Conservation (phyloP, 2,113 vertebrate species). For the Notarius quadriscutis region DNA sequence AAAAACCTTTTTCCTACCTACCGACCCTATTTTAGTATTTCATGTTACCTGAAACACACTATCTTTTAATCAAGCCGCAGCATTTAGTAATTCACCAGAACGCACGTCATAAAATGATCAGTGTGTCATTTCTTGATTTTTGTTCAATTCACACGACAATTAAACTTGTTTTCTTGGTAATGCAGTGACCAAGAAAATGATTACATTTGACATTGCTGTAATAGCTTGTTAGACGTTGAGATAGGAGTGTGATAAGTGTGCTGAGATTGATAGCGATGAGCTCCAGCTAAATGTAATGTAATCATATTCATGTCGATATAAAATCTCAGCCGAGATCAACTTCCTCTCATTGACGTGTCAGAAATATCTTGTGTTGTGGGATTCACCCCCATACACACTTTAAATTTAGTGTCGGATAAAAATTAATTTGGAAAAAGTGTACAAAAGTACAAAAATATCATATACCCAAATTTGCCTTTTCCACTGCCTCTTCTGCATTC, state of each 20-base stretch:
- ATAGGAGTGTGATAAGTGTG: background rate
- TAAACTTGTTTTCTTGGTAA: background rate
- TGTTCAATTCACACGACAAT: background rate
- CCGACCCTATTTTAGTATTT: too few relatives aligned
- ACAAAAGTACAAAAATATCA: too few relatives aligned
- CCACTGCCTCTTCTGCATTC: background rate
- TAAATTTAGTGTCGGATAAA: background rate
- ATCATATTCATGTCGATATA: background rate
- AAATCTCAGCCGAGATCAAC: background rate
- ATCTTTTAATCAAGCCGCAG: conserved; percentile 1
- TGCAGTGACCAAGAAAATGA: background rate
- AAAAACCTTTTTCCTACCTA: too few relatives aligned
- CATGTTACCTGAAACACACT: too few relatives aligned
- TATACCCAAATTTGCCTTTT: too few relatives aligned
- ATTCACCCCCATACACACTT: background rate
- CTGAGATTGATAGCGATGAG: background rate
- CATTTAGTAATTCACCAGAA: background rate
- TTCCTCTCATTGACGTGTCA: background rate
- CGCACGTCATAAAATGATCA: background rate
- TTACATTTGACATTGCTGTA: background rate
- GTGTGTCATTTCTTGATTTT: background rate
- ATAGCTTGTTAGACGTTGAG: background rate
- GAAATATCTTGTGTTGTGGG: background rate
- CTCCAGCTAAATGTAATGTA: background rate
- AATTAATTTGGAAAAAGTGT: too few relatives aligned